Conservation (phyloP, 2,797 vertebrate genomes). For the Malurus splendens region DNA sequence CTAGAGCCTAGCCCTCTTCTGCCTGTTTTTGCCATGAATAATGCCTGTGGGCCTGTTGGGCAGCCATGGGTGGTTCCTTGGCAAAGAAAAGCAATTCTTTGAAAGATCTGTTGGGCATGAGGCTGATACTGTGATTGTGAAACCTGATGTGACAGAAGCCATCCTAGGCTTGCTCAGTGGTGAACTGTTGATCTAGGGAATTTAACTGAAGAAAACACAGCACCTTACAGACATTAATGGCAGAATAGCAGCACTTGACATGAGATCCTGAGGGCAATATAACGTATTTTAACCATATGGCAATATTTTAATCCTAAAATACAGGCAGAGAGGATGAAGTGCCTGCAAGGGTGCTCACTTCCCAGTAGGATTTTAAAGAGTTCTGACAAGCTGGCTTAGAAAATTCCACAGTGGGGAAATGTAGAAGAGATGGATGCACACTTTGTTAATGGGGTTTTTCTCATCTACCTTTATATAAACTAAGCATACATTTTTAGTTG, state of each 20-base stretch:
- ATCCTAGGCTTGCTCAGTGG: background rate
- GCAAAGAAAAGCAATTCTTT: background rate
- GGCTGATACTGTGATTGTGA: background rate
- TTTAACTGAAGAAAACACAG: background rate
- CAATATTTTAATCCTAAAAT: background rate
- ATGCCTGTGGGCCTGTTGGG: background rate
- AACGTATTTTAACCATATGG: no score
- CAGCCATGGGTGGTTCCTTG: background rate
- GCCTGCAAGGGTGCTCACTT: background rate
- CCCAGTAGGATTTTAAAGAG: background rate
- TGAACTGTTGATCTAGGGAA: background rate
- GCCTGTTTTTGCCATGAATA: background rate
- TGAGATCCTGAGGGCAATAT: background rate
- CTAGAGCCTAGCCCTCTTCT: background rate
- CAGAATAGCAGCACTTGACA: background rate
- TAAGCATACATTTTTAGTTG: background rate
- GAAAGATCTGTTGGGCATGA: background rate
- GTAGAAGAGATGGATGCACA: background rate
- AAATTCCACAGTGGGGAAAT: background rate
- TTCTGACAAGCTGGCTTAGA: background rate
- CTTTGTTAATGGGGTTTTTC: background rate
- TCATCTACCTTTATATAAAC: background rate
- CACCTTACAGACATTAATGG: background rate
- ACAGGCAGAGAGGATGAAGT: background rate
- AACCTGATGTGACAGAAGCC: background rate